Base-by-base conservation (phyloP, 2,888 invertebrate genomes). In the Hyppa rectilinea region DNA sequence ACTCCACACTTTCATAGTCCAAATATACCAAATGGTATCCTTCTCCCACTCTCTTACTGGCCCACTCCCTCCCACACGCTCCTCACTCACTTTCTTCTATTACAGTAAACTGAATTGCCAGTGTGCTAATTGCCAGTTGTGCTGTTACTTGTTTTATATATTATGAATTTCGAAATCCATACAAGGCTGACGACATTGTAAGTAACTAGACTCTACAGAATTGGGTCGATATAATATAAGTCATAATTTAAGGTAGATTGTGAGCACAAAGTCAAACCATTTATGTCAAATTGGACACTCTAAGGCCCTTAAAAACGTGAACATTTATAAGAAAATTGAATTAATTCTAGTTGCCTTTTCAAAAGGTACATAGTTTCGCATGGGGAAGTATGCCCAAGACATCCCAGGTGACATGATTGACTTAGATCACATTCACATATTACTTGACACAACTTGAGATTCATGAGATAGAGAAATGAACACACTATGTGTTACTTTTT, bases 161-260 rank as follows among this genome's bases (percentile, higher is more conserved):
- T n/a, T n/a, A n/a, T 29, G 4, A 10, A n/a, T 26, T n/a, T 52
- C 34, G n/a, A 20, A 38, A 55, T 36, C 6, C 14, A 4, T 31
- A 17, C 23, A 45, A 68, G 45, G 23, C 7, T 14, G 23, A 23
- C 29, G 14, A n/a, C 23, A 31, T 71, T 71, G 29, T 38, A 20
- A n/a, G n/a, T n/a, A n/a, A n/a, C n/a, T n/a, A n/a, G n/a, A n/a
- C n/a, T n/a, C n/a, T n/a, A n/a, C n/a, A n/a, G n/a, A n/a, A n/a
- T n/a, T n/a, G n/a, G n/a, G n/a, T n/a, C n/a, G n/a, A n/a, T n/a
- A n/a, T n/a, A n/a, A n/a, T n/a, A n/a, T n/a, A n/a, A n/a, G n/a
- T n/a, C n/a, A n/a, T n/a, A n/a, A n/a, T n/a, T n/a, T n/a, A n/a
- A n/a, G n/a, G n/a, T n/a, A n/a, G n/a, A n/a, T n/a, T n/a, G n/a